Conservation (phyloP, 1,140 invertebrate species). For the Pogonomyrmex barbatus region DNA sequence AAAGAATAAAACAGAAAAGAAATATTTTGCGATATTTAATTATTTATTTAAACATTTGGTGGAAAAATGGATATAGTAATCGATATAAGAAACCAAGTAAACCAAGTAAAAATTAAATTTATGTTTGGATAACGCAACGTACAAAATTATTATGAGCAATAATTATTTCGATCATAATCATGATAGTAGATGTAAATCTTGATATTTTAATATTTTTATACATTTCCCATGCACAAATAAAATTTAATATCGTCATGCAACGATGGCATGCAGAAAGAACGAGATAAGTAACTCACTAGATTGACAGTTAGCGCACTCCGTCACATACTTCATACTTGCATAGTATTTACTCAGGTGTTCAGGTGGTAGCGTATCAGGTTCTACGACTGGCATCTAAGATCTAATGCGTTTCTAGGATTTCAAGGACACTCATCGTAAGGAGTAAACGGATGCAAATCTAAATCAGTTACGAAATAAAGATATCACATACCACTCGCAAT, state of each 20-base stretch:
- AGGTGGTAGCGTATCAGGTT: slow-evolving; percentile 17
- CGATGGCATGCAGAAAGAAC: slow-evolving; percentile 26
- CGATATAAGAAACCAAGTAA: background rate
- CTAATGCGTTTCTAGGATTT: slow-evolving; percentile 48
- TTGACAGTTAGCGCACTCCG: slow-evolving; percentile 53
- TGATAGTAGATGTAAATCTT: background rate
- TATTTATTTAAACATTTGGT: background rate
- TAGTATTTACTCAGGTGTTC: slow-evolving; percentile 70
- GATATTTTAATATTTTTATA: slow-evolving; percentile 4
- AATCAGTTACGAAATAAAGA: slow-evolving; percentile 18
- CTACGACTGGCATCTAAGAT: slow-evolving; percentile 12
- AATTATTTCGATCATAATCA: background rate
- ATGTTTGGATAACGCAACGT: background rate
- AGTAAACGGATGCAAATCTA: slow-evolving; percentile 30
- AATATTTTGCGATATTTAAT: background rate
- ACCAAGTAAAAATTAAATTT: background rate
- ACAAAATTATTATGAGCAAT: background rate
- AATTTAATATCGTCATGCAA: slow-evolving; percentile 10
- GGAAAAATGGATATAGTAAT: background rate
- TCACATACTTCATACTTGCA: slow-evolving; percentile 46
- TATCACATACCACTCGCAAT: background rate
- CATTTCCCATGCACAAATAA: slow-evolving; percentile 11
- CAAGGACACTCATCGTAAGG: slow-evolving; percentile 42
- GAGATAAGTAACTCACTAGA: slow-evolving; percentile 61
- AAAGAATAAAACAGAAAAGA: background rate